Evolutionary conservation across 2,888 invertebrate genomes (phyloP).

Genomic region (Malthinus seriepunctatus): DNA sequence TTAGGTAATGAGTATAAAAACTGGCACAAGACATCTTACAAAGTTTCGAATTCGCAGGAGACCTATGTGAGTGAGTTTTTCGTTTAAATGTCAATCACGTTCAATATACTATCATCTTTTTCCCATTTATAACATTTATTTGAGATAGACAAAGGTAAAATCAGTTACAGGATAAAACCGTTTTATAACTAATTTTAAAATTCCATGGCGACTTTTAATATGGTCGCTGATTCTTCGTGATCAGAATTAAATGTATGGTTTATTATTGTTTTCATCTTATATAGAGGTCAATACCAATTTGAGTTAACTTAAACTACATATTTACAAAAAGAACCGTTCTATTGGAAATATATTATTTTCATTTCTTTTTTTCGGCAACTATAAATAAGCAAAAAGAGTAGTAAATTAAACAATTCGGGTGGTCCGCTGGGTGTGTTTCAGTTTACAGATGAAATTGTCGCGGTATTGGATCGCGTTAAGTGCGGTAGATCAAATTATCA

Average conservation of each 20-base stretch:
- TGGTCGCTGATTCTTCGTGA: slow-evolving; percentile 37
- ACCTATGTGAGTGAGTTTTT: slow-evolving; percentile 38
- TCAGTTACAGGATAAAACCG: slow-evolving; percentile 2
- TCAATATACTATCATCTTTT: slow-evolving; percentile 8
- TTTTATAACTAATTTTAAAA: slow-evolving; percentile 39
- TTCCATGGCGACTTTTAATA: slow-evolving; percentile 45
- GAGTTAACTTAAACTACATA: slow-evolving; percentile 8
- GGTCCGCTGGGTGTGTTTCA: slow-evolving; percentile 35
- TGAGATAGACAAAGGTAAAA: slow-evolving; percentile 16
- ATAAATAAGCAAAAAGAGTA: not conserved
- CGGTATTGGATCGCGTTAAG: slow-evolving; percentile 37
- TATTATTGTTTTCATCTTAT: slow-evolving; percentile 32
- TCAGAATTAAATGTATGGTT: slow-evolving; percentile 31
- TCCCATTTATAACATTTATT: slow-evolving; percentile 10
- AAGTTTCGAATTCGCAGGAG: slow-evolving; percentile 44
- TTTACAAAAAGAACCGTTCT: slow-evolving; percentile 8
- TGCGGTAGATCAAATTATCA: slow-evolving; percentile 43
- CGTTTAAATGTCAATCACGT: slow-evolving; percentile 15
- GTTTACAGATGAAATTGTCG: slow-evolving; percentile 42
- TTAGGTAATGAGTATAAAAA: slow-evolving; percentile 51
- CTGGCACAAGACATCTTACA: slow-evolving; percentile 45
- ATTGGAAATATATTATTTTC: not conserved
- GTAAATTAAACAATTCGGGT: slow-evolving; percentile 28
- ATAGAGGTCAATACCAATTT: slow-evolving; percentile 25
- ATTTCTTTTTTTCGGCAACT: not conserved